Conservation (phyloP, 2,797 vertebrate genomes). For the Heterohyrax brucei region DNA sequence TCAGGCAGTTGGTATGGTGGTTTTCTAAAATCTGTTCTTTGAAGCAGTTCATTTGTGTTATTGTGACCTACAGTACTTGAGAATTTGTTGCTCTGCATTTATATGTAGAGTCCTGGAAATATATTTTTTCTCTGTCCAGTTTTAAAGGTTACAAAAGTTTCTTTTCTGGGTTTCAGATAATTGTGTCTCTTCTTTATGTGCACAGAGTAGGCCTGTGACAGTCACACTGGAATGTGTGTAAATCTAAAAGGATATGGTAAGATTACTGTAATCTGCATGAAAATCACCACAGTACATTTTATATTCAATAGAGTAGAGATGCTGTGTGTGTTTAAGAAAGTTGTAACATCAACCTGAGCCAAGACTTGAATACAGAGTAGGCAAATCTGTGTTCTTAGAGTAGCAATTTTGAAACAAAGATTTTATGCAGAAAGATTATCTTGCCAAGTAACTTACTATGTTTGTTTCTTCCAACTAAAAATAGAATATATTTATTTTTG, state of each 20-base stretch:
- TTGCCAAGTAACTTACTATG: slow-evolving; percentile 37
- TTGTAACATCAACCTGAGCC: slow-evolving; percentile 11
- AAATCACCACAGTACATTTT: slow-evolving; percentile 45
- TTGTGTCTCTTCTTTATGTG: slow-evolving; percentile 2
- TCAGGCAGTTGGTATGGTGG: neutral
- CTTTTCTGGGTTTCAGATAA: neutral
- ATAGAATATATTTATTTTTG: slow-evolving; percentile 80
- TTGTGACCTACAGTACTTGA: neutral
- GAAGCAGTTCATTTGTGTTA: slow-evolving; percentile 66
- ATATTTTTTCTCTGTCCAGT: slow-evolving; percentile 30
- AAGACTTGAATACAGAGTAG: slow-evolving; percentile 37
- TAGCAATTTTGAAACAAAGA: slow-evolving; percentile 64
- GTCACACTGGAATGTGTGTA: neutral
- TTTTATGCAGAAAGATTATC: slow-evolving; percentile 38
- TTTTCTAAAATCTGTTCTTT: slow-evolving; percentile 42
- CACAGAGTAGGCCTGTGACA: neutral
- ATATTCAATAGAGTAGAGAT: slow-evolving; percentile 22
- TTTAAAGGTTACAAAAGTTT: neutral
- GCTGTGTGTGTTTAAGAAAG: neutral
- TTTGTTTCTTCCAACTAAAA: slow-evolving; percentile 77
- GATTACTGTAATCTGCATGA: slow-evolving; percentile 41
- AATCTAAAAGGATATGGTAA: neutral
- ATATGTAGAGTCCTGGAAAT: neutral
- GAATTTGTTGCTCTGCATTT: slow-evolving; percentile 7
- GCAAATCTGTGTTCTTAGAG: slow-evolving; percentile 51